A percentile compares a stretch with the other conserved stretches of the same genome.
Conservation (phyloP, 2,113 vertebrate genomes). For the Psilopsiagon aymara region DNA sequence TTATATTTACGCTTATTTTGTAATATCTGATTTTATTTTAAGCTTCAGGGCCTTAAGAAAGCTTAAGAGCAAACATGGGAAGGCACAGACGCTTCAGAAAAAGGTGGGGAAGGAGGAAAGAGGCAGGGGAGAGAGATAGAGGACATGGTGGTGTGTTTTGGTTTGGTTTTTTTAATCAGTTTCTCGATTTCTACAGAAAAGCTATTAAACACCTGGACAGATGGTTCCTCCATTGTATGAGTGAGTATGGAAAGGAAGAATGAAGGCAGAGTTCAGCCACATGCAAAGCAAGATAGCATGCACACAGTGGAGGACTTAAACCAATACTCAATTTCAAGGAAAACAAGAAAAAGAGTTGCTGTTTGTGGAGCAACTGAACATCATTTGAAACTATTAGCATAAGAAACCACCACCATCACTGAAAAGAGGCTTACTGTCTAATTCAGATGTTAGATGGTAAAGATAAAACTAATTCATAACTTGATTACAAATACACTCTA, state of each 20-base stretch:
- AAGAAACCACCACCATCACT: background rate
- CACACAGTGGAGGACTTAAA: background rate
- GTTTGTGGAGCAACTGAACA: background rate
- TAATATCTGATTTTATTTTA: background rate
- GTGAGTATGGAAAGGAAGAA: background rate
- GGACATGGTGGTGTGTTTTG: background rate
- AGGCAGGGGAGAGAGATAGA: background rate
- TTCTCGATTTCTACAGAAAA: background rate
- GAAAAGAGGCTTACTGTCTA: background rate
- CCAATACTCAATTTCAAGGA: background rate
- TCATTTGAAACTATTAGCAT: background rate
- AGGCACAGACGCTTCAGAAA: background rate
- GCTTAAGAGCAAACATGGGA: background rate
- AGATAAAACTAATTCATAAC: background rate
- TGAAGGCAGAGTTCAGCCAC: background rate
- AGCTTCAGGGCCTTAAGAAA: background rate
- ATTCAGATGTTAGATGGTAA: background rate
- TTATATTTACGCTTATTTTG: background rate
- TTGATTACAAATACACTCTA: background rate
- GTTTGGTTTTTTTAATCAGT: background rate
- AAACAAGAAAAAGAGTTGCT: background rate
- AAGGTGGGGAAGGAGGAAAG: accelerated
- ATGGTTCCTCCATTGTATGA: background rate
- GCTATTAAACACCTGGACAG: background rate
- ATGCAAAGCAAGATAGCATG: background rate